These are phyloP conservation scores for Romanomermis culicivorax DNA, from an alignment of 2,888 invertebrate species.

Conservation along the genomic window DNA sequence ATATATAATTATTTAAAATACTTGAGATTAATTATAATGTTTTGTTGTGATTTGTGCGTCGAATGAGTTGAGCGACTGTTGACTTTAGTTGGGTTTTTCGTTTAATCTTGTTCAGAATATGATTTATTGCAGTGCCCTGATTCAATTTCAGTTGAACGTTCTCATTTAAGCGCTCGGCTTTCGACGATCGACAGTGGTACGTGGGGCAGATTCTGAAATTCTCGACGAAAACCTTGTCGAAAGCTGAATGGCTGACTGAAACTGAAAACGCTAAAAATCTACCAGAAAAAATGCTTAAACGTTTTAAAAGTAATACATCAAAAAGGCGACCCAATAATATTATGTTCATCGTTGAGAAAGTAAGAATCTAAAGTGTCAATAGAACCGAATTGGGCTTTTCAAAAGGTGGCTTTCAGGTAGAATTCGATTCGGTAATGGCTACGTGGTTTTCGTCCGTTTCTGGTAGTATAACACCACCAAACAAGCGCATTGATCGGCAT, in stretches of 20 bases:
- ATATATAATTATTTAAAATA: too few relatives aligned
- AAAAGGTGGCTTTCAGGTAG: constrained; percentile 9
- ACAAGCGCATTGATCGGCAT: background rate
- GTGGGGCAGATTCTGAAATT: constrained; percentile 54
- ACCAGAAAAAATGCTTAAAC: background rate
- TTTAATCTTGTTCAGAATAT: too few relatives aligned
- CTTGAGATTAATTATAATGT: too few relatives aligned
- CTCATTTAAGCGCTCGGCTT: constrained; percentile 6
- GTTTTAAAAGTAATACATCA: background rate
- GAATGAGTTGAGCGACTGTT: too few relatives aligned
- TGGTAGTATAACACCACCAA: background rate
- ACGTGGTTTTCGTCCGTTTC: constrained; percentile 2
- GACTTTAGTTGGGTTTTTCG: too few relatives aligned
- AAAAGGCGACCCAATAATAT: constrained; percentile 2
- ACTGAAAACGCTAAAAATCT: background rate
- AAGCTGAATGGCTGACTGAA: constrained; percentile 49
- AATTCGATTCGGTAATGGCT: constrained; percentile 7
- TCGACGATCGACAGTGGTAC: constrained; percentile 29
- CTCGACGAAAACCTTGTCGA: constrained; percentile 48
- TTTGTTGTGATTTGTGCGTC: too few relatives aligned
- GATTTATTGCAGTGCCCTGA: too few relatives aligned
- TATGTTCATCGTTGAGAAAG: background rate
- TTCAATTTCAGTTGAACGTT: too few relatives aligned
- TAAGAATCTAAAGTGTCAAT: background rate
- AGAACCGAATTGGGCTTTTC: too few relatives aligned